A percentile compares a stretch with the other conserved stretches of the same genome.
phyloP scores from a whole-genome alignment of 2,797 vertebrate genomes.

The Microctenopoma stevenorrisi region DNA sequence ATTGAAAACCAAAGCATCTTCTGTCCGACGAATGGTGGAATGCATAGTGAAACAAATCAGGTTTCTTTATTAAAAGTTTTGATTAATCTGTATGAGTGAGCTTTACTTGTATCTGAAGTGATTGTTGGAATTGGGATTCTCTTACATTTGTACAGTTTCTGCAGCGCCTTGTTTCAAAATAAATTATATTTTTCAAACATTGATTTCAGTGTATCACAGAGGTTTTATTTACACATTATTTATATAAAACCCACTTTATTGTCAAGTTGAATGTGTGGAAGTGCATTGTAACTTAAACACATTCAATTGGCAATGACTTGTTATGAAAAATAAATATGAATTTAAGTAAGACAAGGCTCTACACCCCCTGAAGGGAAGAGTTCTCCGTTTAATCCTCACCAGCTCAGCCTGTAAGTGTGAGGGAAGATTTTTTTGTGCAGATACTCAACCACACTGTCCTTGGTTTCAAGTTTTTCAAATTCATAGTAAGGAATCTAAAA shows the following conservation, averaged over 20 bases:
- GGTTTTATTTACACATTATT: neutral
- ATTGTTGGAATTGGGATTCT: conserved; percentile 72
- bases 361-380: neutral
- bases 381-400: conserved; percentile 66
- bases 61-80: conserved; percentile 32
- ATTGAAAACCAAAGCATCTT: conserved; percentile 51
- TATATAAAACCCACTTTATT: conserved; percentile 63
- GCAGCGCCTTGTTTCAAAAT: conserved; percentile 66
- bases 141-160: conserved; percentile 81
- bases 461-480: conserved; percentile 79
- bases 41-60: conserved; percentile 12
- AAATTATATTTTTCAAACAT: conserved; percentile 84
- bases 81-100: conserved; percentile 39
- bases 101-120: conserved; percentile 57
- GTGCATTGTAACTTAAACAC: conserved; percentile 25
- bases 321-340: conserved; percentile 54
- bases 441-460: conserved; percentile 84
- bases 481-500: conserved; percentile 92
- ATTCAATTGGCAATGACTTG: neutral
- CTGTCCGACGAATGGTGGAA: conserved; percentile 25
- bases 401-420: conserved; percentile 79
- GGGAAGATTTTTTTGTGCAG: conserved; percentile 92
- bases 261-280: conserved; percentile 18
- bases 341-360: neutral
- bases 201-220: neutral